Conservation (phyloP, 2,888 invertebrate genomes). For the Campoplex nolae region DNA sequence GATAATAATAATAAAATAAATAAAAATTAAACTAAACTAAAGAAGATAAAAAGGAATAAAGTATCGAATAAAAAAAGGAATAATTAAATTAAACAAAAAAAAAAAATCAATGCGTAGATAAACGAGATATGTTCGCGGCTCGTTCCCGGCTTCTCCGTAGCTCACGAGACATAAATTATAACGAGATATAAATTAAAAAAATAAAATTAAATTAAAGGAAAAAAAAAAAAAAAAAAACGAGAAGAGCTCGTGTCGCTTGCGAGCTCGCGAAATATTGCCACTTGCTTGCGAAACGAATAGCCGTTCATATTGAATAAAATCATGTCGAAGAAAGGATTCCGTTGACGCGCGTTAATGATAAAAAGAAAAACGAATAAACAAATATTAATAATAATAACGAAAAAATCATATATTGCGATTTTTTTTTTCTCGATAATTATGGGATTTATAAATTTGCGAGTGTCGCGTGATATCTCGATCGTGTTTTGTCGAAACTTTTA, state of each 20-base stretch:
- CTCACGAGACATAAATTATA: constrained; percentile 45
- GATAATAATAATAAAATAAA: constrained; percentile 43
- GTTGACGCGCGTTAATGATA: constrained; percentile 50
- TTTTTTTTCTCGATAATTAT: constrained; percentile 41
- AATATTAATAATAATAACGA: constrained; percentile 58
- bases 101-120: constrained; percentile 57
- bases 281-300: constrained; percentile 66
- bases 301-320: constrained; percentile 63
- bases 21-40: constrained; percentile 35
- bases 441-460: constrained; percentile 49
- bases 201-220: constrained; percentile 35
- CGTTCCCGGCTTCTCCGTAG: constrained; percentile 58
- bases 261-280: constrained; percentile 70
- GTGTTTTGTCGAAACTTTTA: constrained; percentile 50
- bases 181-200: constrained; percentile 12
- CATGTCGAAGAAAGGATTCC: constrained; percentile 61
- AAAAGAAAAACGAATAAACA: constrained; percentile 62
- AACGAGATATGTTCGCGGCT: constrained; percentile 55
- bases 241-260: constrained; percentile 47
- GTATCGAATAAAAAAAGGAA: constrained; percentile 45
- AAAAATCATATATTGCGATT: constrained; percentile 50
- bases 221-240: neutral
- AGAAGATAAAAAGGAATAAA: constrained; percentile 41
- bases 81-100: constrained; percentile 20
- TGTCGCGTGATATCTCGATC: constrained; percentile 63